Base-by-base conservation (phyloP, 64 coral and sea anemone species). In the Acropora tenuis region DNA sequence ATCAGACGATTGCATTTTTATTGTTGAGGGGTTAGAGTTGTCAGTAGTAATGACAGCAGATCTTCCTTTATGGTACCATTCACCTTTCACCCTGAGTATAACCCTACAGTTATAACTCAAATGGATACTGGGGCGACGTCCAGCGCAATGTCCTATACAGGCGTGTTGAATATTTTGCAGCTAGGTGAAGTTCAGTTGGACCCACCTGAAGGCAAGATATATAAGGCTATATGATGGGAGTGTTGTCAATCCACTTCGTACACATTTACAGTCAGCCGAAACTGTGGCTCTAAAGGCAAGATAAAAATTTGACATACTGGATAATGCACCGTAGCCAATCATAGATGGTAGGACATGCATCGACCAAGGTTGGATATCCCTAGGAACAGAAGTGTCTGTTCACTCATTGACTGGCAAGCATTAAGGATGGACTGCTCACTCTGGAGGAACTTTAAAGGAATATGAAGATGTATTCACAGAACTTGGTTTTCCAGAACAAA, bases 171-270 rank as follows among this genome's bases (percentile, higher is more conserved):
- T 41, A 59, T 81, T 41, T 81, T 81, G 60, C 15, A 63, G 60
- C 11, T 8, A 13, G 10, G 60, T 10, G 57, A 82, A 16, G 80
- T 63, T 41, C 8, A 82, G 78, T 10, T 80, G 78, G 78, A 41
- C 50, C 52, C 17, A 30, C 78, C 78, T 80, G 78, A 52, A 30
- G 78, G 78, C 4, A 80, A 80, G 78, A 80, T 80, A 7, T 55
- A 55, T 55, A 82, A 82, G 30, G 40, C 6, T 82, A 1, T 65
- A 66, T 41, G 80, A 82, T 65, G 80, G 41, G 12, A 18, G 55
- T 63, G 55, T 82, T 20, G 80, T 82, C 41, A 20, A 63, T 1
- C 40, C 57, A 17, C 30, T 82, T 82, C 80, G 8, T 80, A 80
- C n/a, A 80, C 50, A 17, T 58, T 80, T 1, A 80, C 50, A 41